Conservation (phyloP, 2,797 vertebrate species). For the Mallotus villosus region DNA sequence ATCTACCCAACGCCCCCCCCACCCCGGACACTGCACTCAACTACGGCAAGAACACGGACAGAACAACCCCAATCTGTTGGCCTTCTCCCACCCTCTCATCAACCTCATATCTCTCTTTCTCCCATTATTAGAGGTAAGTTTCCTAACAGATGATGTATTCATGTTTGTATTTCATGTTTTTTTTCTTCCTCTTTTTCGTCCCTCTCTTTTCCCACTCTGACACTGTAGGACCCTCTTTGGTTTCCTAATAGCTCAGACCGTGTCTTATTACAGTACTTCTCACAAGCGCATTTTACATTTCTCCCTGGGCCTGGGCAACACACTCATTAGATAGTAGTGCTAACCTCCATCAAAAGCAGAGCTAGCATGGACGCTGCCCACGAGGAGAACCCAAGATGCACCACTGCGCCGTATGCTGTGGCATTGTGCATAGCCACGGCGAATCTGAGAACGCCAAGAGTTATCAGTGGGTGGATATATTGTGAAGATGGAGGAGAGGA, state of each 20-base stretch:
- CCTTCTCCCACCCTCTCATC: slow-evolving; percentile 18
- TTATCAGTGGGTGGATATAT: too few relatives aligned
- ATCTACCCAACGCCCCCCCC: slow-evolving; percentile 19
- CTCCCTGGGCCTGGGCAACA: neutral
- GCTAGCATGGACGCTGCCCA: too few relatives aligned
- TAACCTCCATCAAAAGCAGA: too few relatives aligned
- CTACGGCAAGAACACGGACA: slow-evolving; percentile 29
- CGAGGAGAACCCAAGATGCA: too few relatives aligned
- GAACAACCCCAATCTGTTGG: slow-evolving; percentile 25
- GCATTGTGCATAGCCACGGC: neutral
- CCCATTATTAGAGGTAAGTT: slow-evolving; percentile 16
- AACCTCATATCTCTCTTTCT: slow-evolving; percentile 11
- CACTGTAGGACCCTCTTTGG: neutral
- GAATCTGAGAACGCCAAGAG: too few relatives aligned
- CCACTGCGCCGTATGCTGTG: neutral
- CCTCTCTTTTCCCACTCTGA: neutral
- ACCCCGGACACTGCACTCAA: slow-evolving; percentile 11
- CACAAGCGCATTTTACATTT: too few relatives aligned
- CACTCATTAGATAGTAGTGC: neutral
- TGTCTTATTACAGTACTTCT: too few relatives aligned
- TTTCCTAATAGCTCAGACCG: too few relatives aligned
- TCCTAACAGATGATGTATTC: too few relatives aligned
- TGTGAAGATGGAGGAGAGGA: too few relatives aligned
- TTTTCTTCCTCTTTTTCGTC: neutral
- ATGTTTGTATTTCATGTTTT: neutral